These are phyloP conservation scores for Phylloscopus trochilus DNA, from an alignment of 2,113 vertebrate genomes.

Conservation along the genomic window DNA sequence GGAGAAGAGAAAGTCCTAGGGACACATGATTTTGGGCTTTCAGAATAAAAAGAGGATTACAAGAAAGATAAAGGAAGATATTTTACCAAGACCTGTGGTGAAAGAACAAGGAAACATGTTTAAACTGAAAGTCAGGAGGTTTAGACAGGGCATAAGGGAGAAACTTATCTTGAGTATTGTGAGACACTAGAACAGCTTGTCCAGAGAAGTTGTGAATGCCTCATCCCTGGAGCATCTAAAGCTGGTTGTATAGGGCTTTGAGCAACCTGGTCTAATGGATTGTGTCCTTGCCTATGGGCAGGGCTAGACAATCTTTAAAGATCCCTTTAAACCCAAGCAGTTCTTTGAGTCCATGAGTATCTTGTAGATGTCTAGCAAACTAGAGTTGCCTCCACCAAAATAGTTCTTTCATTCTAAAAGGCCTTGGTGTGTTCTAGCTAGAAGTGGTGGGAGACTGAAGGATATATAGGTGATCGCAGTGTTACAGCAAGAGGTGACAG, in stretches of 20 bases:
- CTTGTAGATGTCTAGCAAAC: neutral
- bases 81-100: neutral
- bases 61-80: neutral
- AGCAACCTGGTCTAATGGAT: neutral
- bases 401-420: neutral
- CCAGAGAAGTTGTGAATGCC: neutral
- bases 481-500: neutral
- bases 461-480: neutral
- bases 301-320: neutral
- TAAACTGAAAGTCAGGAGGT: neutral
- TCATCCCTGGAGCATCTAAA: neutral
- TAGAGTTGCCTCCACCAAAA: neutral
- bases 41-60: neutral
- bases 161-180: neutral
- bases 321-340: neutral
- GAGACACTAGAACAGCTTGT: neutral
- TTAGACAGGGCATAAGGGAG: neutral
- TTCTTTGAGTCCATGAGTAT: neutral
- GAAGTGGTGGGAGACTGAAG: neutral
- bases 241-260: neutral
- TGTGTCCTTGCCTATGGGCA: rapidly evolving
- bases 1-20: neutral
- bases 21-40: neutral
- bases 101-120: neutral
- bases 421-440: neutral